Conservation (phyloP, 2,888 invertebrate species). For the Heliothis peltigera region DNA sequence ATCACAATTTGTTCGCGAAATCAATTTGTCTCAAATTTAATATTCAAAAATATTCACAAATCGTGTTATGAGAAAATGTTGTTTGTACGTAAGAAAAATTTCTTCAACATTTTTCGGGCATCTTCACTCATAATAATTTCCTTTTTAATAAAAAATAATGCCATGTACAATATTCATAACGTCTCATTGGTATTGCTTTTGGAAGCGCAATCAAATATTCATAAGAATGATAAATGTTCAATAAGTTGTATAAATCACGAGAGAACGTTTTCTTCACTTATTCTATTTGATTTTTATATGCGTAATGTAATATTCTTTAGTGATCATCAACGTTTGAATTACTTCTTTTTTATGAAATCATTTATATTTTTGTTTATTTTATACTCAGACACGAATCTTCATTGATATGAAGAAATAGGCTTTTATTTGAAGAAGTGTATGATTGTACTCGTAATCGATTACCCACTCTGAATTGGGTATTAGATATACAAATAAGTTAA, state of each 20-base stretch:
- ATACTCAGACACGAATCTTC: neutral
- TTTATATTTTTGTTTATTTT: too few species aligned
- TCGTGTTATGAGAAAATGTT: conserved; percentile 7
- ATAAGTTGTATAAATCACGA: conserved; percentile 35
- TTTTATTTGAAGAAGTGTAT: too few species aligned
- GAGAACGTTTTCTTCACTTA: conserved; percentile 33
- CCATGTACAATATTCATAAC: conserved; percentile 35
- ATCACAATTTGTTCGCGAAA: conserved; percentile 12
- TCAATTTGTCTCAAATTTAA: conserved; percentile 21
- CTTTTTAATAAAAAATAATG: conserved; percentile 31
- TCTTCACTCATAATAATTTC: conserved; percentile 24
- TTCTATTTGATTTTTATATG: conserved; percentile 36
- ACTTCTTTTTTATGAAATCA: neutral
- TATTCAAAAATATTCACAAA: conserved; percentile 21
- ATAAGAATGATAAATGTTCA: conserved; percentile 38
- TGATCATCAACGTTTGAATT: neutral
- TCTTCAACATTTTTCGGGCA: conserved; percentile 10
- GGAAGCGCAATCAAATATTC: conserved; percentile 49
- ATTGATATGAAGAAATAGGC: too few species aligned
- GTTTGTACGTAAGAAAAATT: conserved; percentile 9
- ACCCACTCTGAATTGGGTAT: too few species aligned
- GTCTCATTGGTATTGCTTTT: conserved; percentile 36
- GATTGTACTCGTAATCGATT: too few species aligned
- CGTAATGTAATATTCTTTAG: conserved; percentile 1
- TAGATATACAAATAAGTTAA: conserved; percentile 1